phyloP scores from a whole-genome alignment of 2,113 vertebrate genomes.

The Isichthys henryi region DNA sequence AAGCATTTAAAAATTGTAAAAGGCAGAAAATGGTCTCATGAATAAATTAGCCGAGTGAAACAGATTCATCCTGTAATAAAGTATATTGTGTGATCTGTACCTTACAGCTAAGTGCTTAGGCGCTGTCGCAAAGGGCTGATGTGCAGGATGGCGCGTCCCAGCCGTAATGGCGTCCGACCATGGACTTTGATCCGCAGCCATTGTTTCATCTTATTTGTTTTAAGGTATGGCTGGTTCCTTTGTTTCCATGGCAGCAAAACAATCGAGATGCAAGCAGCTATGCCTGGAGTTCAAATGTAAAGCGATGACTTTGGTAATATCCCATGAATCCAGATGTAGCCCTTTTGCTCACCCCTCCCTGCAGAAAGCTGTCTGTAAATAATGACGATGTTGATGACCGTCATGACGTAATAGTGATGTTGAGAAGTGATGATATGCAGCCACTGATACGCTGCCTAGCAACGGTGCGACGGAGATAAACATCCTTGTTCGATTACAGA shows the following conservation, averaged over 20 bases:
- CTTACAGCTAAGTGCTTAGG: not conserved
- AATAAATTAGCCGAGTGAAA: slow-evolving; percentile 13
- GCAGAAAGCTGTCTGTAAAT: slow-evolving; percentile 1
- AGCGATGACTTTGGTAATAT: not conserved
- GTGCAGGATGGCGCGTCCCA: no score
- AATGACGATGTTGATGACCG: not conserved
- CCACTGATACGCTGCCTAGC: no score
- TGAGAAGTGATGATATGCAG: not conserved
- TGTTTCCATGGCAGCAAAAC: slow-evolving; percentile 11
- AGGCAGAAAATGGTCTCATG: slow-evolving; percentile 6
- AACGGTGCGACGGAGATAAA: not conserved
- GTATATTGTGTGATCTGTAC: not conserved
- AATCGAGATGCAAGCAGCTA: not conserved
- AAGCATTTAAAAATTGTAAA: slow-evolving; percentile 16
- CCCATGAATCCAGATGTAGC: not conserved
- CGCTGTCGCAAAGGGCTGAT: not conserved
- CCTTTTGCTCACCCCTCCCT: not conserved
- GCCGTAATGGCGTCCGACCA: not conserved
- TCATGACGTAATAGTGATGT: not conserved
- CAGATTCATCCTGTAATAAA: slow-evolving; percentile 10
- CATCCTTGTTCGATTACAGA: not conserved
- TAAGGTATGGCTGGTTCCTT: not conserved
- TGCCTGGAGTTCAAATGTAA: not conserved
- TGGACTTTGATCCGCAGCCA: not conserved
- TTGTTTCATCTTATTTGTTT: not conserved